These are phyloP conservation scores for Perca fluviatilis DNA, from an alignment of 2,113 vertebrate genomes.

Conservation along the genomic window DNA sequence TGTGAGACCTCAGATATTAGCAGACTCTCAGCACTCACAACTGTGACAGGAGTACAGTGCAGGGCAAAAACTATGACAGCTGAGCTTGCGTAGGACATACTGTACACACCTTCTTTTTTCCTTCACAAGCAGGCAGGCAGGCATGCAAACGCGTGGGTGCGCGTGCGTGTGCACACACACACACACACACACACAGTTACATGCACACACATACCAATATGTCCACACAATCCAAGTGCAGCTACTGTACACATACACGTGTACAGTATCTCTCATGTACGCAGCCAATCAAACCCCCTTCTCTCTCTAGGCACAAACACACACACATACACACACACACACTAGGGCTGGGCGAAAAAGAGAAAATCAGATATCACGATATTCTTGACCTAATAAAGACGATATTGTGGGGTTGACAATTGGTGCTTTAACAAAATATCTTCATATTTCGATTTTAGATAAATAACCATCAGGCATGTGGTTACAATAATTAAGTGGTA, in stretches of 20 bases:
- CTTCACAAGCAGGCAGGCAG: not conserved
- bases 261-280: not conserved
- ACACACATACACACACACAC: slow-evolving; percentile 25
- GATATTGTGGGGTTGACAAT: too few relatives aligned
- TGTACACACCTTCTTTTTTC: slow-evolving; percentile 9
- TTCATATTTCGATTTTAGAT: too few relatives aligned
- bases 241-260: slow-evolving; percentile 34
- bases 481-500: too few relatives aligned
- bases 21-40: slow-evolving; percentile 24
- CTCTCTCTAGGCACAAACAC: not conserved
- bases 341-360: not conserved
- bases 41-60: slow-evolving; percentile 52
- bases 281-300: slow-evolving; percentile 2
- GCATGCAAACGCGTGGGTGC: not conserved
- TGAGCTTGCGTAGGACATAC: slow-evolving; percentile 39
- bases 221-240: slow-evolving; percentile 28
- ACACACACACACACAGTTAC: slow-evolving; percentile 1
- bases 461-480: too few relatives aligned
- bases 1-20: slow-evolving; percentile 15
- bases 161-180: not conserved
- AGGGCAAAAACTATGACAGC: slow-evolving; percentile 58
- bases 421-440: too few relatives aligned
- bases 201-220: not conserved
- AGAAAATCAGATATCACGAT: too few relatives aligned
- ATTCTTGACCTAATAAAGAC: too few relatives aligned